These are phyloP conservation scores for Peromyscus nudipes DNA, from an alignment of 2,797 vertebrate genomes.

Conservation along the genomic window DNA sequence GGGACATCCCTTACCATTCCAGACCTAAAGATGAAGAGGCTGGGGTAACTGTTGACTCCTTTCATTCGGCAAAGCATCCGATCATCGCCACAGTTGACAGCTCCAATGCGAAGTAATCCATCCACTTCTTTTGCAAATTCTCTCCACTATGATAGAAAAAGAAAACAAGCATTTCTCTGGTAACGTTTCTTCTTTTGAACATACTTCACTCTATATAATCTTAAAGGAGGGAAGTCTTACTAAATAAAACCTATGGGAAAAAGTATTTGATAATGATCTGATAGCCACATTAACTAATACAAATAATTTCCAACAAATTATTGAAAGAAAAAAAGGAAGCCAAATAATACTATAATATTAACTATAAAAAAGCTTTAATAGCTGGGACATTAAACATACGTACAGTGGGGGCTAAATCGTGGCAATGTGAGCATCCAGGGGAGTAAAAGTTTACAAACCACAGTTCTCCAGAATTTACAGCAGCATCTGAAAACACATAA, in stretches of 20 bases:
- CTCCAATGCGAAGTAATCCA: constrained; percentile 95
- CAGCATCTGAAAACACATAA: constrained; percentile 91
- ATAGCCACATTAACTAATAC: not conserved
- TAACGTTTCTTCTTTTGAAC: not conserved
- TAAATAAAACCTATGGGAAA: constrained; percentile 51
- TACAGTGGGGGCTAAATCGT: constrained; percentile 97
- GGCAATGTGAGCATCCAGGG: constrained; percentile 98
- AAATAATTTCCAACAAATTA: constrained; percentile 24
- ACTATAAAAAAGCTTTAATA: constrained; percentile 58
- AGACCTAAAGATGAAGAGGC: constrained; percentile 94
- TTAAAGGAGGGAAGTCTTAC: constrained; percentile 28
- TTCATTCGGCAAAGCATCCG: constrained; percentile 95
- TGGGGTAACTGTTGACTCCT: constrained; percentile 97
- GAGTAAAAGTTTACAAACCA: constrained; percentile 99
- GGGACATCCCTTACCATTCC: constrained; percentile 92
- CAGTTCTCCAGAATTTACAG: constrained; percentile 96
- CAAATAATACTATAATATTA: constrained; percentile 19
- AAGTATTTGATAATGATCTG: constrained; percentile 56
- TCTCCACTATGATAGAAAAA: constrained; percentile 92
- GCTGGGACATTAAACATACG: constrained; percentile 62
- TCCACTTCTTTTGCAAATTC: constrained; percentile 99
- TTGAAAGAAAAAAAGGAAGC: not conserved
- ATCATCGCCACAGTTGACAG: constrained; percentile 98
- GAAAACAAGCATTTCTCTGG: not conserved
- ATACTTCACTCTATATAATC: constrained; percentile 3